Evolutionary conservation across 1,140 invertebrate species (phyloP), one percentile per base, ranked within the genome.

Genomic region (Helicoverpa zea): DNA sequence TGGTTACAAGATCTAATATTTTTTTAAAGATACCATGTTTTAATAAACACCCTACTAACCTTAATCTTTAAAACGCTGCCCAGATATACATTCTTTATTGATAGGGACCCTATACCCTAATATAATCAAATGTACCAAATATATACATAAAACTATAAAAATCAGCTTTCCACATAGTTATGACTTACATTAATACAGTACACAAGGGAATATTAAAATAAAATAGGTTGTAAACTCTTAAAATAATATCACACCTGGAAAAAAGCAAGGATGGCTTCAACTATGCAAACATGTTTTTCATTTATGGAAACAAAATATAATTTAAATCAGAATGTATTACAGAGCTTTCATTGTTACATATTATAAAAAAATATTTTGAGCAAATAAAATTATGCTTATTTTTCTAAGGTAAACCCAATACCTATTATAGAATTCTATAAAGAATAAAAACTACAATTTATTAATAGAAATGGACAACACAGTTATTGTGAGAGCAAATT

Each of bases 331-430:
- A 66, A 77, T 56, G 23, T 49, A 77, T 64, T 64, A 77, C 49
- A 76, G 59, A 77, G 61, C 59, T 64, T 61, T 64, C 59, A 54
- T 66, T 54, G 49, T 66, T 54, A 49, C 52, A 66, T 77, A 64
- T 74, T 43, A 43, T 43, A 43, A 43, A 43, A 61, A 72, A 76
- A 79, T 80, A 80, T 73, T 83, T 85, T 85, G 84, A 85, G 84
- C 84, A 85, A 85, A 58, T 83, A 85, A 83, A 83, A 76, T 85
- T 80, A 81, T 82, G 63, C 74, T 81, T 83, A 81, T 75, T 79
- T 77, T 77, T 64, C 61, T 77, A 77, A 77, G 75, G 75, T 66
- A 77, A 77, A 66, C 75, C 75, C 75, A 77, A 77, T 78, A 81
- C 77, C 72, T 75, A 75, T 75, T 4, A 54, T 64, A 64, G 61